phyloP scores from a whole-genome alignment of 2,888 invertebrate genomes.

The Cephus pulcher region DNA sequence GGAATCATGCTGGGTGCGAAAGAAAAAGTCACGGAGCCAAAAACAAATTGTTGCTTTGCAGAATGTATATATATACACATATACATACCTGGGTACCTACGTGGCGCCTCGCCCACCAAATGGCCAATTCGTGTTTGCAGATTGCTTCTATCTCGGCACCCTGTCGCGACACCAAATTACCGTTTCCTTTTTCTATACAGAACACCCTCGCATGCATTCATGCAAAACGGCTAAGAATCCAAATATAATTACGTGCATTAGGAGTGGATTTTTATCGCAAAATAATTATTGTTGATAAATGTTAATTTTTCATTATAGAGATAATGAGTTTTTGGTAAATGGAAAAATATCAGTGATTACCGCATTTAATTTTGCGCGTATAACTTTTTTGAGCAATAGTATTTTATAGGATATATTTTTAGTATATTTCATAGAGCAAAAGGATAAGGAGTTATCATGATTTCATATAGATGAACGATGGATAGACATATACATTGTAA shows the following conservation, averaged over 20 bases:
- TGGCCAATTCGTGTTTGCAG: constrained; percentile 66
- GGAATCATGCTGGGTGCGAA: constrained; percentile 34
- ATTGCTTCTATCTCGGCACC: constrained; percentile 63
- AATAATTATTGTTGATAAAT: neutral
- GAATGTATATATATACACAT: neutral
- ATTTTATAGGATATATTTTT: too few species aligned
- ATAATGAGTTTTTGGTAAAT: neutral
- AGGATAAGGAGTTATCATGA: neutral
- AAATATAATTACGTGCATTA: neutral
- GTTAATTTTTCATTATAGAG: neutral
- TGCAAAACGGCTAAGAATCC: neutral
- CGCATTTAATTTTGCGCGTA: neutral
- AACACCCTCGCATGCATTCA: constrained; percentile 8
- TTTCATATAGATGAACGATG: neutral
- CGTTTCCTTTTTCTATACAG: constrained; percentile 58
- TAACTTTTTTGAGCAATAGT: neutral
- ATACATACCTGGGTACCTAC: constrained; percentile 21
- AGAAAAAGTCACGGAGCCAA: constrained; percentile 46
- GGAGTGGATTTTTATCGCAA: neutral
- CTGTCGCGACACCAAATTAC: constrained; percentile 56
- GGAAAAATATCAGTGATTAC: neutral
- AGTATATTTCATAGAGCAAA: too few species aligned
- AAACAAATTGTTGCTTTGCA: constrained; percentile 37
- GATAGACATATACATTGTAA: neutral
- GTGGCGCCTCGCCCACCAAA: constrained; percentile 59